These are phyloP conservation scores for Spongia lamella DNA, from an alignment of 37 sponge, comb jelly and placozoan species.

Conservation along the genomic window DNA sequence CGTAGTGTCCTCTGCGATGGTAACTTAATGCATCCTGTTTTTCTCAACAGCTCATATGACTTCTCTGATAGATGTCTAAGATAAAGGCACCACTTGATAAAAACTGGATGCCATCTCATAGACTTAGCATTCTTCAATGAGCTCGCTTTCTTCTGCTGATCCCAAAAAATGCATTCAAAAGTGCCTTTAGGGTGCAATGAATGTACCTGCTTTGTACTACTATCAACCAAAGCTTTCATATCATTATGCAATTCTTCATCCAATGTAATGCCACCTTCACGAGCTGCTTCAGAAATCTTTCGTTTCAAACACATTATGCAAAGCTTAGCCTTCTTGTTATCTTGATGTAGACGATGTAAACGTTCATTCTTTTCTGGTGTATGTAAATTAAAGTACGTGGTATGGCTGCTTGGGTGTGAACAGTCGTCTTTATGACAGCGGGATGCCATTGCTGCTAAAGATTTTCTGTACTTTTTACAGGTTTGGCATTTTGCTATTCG, in stretches of 20 bases:
- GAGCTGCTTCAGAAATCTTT: neutral
- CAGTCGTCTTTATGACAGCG: neutral
- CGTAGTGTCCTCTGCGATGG: conserved; percentile 57
- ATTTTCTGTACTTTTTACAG: conserved; percentile 9
- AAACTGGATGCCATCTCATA: conserved; percentile 20
- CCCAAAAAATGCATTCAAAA: conserved; percentile 16
- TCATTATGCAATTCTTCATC: conserved; percentile 10
- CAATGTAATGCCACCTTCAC: neutral
- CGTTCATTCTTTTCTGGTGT: conserved; percentile 19
- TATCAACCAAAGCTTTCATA: neutral
- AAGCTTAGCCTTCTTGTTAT: neutral
- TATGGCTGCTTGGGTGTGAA: conserved; percentile 12
- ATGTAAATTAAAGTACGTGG: conserved; percentile 1
- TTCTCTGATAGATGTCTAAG: conserved; percentile 30
- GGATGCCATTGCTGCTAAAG: neutral
- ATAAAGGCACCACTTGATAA: conserved; percentile 33
- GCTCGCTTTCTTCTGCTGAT: conserved; percentile 15
- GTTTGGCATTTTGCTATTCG: neutral
- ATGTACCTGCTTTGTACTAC: neutral
- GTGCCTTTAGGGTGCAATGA: conserved; percentile 5
- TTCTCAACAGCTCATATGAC: conserved; percentile 31
- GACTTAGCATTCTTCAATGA: neutral
- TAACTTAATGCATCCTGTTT: conserved; percentile 20
- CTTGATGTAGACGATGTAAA: conserved; percentile 13
- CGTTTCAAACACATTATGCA: neutral